Conservation (phyloP, 2,113 vertebrate genomes). For the Phyllopteryx taeniolatus region DNA sequence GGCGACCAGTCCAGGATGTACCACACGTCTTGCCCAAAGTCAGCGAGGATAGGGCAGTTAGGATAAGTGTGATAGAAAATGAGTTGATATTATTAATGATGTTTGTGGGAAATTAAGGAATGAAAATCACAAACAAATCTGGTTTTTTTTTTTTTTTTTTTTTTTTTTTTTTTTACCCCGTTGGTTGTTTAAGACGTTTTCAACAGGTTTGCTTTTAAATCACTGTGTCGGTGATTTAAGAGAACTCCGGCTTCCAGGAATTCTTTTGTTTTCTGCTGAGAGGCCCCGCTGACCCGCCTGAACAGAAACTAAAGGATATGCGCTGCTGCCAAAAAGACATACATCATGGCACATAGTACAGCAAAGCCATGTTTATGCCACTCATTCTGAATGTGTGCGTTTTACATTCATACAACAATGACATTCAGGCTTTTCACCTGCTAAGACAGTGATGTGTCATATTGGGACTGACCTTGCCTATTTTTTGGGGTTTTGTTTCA, state of each 20-base stretch:
- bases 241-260: conserved; percentile 64
- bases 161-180: background rate
- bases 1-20: no score
- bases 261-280: conserved; percentile 47
- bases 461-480: background rate
- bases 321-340: conserved; percentile 37
- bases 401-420: conserved; percentile 3
- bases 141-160: conserved; percentile 5
- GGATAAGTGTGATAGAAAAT: background rate
- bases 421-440: background rate
- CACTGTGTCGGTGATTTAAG: conserved; percentile 51
- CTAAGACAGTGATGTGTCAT: background rate
- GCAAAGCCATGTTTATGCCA: conserved; percentile 16
- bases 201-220: conserved; percentile 53
- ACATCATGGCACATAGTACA: conserved; percentile 34
- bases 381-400: background rate
- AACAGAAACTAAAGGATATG: conserved; percentile 5
- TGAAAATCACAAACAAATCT: background rate
- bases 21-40: no score
- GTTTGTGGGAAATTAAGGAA: background rate
- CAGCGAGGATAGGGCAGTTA: no score
- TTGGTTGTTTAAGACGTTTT: conserved; percentile 34
- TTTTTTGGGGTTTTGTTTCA: background rate
- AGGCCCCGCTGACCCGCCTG: conserved; percentile 23
- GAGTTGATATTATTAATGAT: background rate